Conservation (phyloP, 1,140 invertebrate genomes). For the Schlechtendalia chinensis region DNA sequence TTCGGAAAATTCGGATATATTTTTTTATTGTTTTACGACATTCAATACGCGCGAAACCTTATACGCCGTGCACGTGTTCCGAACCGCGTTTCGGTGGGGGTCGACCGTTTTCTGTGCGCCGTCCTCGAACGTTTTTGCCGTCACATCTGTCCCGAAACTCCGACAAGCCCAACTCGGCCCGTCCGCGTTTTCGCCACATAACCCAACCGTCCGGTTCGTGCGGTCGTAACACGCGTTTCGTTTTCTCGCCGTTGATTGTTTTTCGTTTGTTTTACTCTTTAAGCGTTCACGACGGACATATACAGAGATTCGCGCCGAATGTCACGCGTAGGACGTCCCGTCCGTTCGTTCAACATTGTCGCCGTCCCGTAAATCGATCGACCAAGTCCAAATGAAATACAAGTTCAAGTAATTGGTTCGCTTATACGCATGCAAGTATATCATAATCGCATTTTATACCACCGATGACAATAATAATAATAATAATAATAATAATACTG, state of each 20-base stretch:
- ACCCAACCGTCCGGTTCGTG: no score
- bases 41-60: conserved; percentile 32
- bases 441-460: conserved; percentile 1
- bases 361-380: not conserved
- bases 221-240: no score
- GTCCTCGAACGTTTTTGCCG: not conserved
- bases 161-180: no score
- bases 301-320: conserved; percentile 2
- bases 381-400: conserved; percentile 42
- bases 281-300: not conserved
- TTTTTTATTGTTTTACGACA: conserved; percentile 46
- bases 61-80: conserved; percentile 31
- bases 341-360: not conserved
- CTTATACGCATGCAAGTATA: conserved; percentile 14
- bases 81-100: conserved; percentile 14
- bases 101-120: conserved; percentile 10
- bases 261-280: conserved; percentile 9
- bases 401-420: conserved; percentile 41
- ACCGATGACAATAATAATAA: no score
- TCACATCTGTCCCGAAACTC: not conserved
- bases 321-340: not conserved
- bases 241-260: no score
- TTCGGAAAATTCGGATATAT: no score
- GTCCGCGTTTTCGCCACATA: no score
- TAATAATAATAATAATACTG: no score